phyloP scores from a whole-genome alignment of 2,888 invertebrate species.

The Mesoligia furuncula region DNA sequence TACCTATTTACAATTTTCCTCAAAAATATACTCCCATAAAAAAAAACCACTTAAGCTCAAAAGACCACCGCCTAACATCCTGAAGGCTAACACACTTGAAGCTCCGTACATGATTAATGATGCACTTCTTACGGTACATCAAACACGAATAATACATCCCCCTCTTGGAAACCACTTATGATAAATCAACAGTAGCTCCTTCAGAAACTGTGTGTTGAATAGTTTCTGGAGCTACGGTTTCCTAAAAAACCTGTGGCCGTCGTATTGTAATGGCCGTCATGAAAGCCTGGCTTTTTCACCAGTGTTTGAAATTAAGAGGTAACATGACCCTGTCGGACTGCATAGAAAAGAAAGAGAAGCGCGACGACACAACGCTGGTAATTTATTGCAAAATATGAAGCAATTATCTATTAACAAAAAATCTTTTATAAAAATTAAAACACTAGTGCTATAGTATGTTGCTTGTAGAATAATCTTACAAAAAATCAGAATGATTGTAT shows the following conservation, averaged over 20 bases:
- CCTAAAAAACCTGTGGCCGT: no score
- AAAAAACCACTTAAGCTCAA: constrained; percentile 6
- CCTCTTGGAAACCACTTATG: constrained; percentile 32
- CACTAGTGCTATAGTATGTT: no score
- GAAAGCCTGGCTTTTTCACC: neutral
- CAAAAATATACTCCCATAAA: neutral
- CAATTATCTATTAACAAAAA: no score
- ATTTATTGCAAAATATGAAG: no score
- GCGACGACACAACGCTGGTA: no score
- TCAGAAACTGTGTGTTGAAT: constrained; percentile 6
- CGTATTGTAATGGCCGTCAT: no score
- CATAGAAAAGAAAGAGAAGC: no score
- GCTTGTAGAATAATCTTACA: no score
- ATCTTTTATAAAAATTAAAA: no score
- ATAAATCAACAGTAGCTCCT: constrained; percentile 44
- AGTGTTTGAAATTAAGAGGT: neutral
- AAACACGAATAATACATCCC: constrained; percentile 43
- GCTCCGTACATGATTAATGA: constrained; percentile 56
- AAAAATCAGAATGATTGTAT: no score
- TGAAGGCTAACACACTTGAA: constrained; percentile 36
- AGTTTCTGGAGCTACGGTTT: neutral
- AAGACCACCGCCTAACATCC: constrained; percentile 3
- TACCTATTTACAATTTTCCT: neutral
- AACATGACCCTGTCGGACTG: no score
- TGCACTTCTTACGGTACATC: constrained; percentile 51